Percentiles rank a stretch among this genome's conserved stretches.
These are phyloP conservation scores for Zygaena filipendulae DNA, from an alignment of 2,888 invertebrate species.

Conservation along the genomic window DNA sequence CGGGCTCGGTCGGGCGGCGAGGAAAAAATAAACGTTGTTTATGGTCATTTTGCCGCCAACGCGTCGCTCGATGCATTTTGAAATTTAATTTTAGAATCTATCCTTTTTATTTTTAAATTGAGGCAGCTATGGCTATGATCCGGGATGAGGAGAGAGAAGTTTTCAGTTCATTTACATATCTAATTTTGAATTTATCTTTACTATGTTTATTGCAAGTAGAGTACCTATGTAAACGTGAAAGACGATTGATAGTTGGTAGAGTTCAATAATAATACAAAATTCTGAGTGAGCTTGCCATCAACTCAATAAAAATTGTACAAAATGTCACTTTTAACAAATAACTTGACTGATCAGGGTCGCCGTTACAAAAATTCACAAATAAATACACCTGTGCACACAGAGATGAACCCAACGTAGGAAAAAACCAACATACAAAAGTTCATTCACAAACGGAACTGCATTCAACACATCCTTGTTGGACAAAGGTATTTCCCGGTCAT, in stretches of 20 bases:
- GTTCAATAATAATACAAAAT: no score
- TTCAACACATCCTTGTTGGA: slow-evolving; percentile 25
- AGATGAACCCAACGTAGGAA: slow-evolving; percentile 18
- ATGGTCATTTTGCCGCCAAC: slow-evolving; percentile 63
- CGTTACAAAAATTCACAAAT: slow-evolving; percentile 21
- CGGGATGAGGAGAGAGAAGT: slow-evolving; percentile 18
- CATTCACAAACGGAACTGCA: slow-evolving; percentile 54
- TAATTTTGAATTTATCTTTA: no score
- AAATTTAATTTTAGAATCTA: slow-evolving; percentile 56
- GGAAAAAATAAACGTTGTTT: slow-evolving; percentile 56
- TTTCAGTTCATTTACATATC: no score
- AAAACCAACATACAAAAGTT: slow-evolving; percentile 23
- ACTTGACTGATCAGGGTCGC: no score
- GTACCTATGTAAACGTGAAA: no score
- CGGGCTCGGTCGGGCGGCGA: slow-evolving; percentile 37
- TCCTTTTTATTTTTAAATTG: slow-evolving; percentile 21
- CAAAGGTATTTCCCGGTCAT: slow-evolving; percentile 31
- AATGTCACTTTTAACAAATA: no score
- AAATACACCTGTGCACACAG: slow-evolving; percentile 58
- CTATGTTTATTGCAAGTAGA: no score
- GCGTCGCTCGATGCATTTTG: no score
- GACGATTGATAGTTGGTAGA: no score
- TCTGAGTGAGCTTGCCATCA: no score
- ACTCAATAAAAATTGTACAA: no score
- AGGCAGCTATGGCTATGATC: slow-evolving; percentile 20